Conservation (phyloP, 2,113 vertebrate genomes). For the Halcyon senegalensis region DNA sequence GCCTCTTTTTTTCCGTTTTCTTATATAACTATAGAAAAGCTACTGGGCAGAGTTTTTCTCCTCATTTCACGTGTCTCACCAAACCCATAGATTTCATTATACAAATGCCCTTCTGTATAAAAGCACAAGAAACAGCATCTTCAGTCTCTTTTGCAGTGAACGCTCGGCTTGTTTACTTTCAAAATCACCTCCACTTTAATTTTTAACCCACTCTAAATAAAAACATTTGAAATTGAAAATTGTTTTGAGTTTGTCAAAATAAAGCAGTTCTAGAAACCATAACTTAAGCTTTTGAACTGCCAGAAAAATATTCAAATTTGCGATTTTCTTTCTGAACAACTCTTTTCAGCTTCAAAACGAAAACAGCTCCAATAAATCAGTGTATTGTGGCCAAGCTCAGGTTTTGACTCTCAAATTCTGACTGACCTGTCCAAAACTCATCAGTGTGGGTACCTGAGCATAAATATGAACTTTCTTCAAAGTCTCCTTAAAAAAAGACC, state of each 20-base stretch:
- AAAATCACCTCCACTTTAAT: not conserved
- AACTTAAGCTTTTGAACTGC: not conserved
- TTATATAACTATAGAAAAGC: not conserved
- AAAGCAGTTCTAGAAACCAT: not conserved
- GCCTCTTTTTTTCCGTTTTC: not conserved
- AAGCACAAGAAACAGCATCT: not conserved
- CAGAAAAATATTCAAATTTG: not conserved
- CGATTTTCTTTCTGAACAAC: not conserved
- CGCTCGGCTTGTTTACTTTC: not conserved
- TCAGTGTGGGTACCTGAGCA: not conserved
- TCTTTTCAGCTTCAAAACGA: not conserved
- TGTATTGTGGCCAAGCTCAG: not conserved
- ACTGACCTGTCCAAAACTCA: not conserved
- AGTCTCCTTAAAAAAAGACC: not conserved
- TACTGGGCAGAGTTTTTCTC: not conserved
- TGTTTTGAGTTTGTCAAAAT: not conserved
- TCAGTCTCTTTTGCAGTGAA: not conserved
- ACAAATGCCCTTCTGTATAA: not conserved
- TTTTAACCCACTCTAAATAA: not conserved
- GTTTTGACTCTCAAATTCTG: not conserved
- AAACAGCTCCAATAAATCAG: not conserved
- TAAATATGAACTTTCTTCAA: not conserved
- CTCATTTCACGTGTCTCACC: not conserved
- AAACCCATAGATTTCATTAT: not conserved
- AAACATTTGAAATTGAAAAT: not conserved